A percentile compares a stretch with the other conserved stretches of the same genome.
Evolutionary conservation across 2,797 vertebrate species (phyloP).

Genomic region (Ctenosaura bakeri): DNA sequence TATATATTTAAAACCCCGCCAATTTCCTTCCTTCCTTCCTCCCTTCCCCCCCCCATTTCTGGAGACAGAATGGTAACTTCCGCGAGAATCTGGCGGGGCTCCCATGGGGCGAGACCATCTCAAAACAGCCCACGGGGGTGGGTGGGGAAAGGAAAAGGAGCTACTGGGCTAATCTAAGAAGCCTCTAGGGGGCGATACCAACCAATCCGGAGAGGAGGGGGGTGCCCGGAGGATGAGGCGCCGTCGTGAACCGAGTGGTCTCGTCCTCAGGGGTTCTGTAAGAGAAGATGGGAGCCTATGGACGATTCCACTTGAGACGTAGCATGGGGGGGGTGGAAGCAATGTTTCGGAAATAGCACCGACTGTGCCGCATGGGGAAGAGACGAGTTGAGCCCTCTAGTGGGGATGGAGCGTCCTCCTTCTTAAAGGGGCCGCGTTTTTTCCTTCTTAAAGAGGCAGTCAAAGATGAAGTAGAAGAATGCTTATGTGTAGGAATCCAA

Average conservation of each 20-base stretch:
- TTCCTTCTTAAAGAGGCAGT: constrained; percentile 1
- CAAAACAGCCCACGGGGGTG: background rate
- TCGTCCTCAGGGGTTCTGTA: background rate
- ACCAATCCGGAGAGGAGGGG: background rate
- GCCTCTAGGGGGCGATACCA: constrained; percentile 28
- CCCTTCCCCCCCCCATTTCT: background rate
- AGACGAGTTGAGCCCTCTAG: constrained; percentile 1
- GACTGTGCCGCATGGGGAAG: background rate
- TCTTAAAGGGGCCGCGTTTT: constrained; percentile 18
- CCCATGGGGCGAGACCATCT: constrained; percentile 29
- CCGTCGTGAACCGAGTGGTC: background rate
- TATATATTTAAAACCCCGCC: background rate
- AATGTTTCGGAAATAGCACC: background rate
- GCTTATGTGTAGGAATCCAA: background rate
- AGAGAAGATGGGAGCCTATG: background rate
- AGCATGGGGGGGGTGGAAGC: too few relatives aligned
- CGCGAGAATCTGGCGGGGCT: background rate
- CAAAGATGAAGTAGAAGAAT: background rate
- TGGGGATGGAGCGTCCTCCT: background rate
- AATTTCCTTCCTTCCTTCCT: background rate
- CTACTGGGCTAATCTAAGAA: background rate
- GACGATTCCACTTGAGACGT: constrained; percentile 20
- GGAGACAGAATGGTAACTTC: constrained; percentile 20
- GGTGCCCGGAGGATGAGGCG: background rate
- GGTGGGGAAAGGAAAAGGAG: background rate